Percentiles rank a stretch among this genome's conserved stretches.
phyloP scores from a whole-genome alignment of 2,888 invertebrate genomes.

The Melieria omissa region DNA sequence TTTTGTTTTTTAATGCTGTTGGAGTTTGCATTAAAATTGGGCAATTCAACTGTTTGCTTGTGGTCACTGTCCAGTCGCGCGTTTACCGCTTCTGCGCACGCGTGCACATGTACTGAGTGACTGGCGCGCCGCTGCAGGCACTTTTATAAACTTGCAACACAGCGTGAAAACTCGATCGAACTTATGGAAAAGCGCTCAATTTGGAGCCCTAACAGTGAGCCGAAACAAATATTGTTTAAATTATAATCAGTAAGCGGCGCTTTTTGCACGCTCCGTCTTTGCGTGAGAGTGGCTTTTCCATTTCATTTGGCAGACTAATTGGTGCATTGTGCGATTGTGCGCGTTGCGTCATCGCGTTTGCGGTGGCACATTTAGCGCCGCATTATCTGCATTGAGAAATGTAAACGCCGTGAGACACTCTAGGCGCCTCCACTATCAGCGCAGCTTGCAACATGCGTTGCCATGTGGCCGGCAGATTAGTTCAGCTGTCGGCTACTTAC shows the following conservation, averaged over 20 bases:
- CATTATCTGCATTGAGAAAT: too few species aligned
- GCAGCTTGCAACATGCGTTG: too few species aligned
- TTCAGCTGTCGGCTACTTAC: too few species aligned
- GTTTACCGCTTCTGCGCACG: conserved; percentile 38
- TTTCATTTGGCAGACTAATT: conserved; percentile 43
- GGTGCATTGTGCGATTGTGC: background rate
- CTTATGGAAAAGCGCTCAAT: conserved; percentile 8
- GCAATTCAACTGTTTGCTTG: background rate
- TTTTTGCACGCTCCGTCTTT: conserved; percentile 29
- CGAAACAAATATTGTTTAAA: background rate
- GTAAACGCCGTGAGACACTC: too few species aligned
- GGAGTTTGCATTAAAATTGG: background rate
- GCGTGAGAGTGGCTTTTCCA: conserved; percentile 45
- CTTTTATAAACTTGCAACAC: conserved; percentile 44
- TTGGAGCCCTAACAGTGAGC: conserved; percentile 3
- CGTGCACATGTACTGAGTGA: conserved; percentile 45
- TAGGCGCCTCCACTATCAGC: too few species aligned
- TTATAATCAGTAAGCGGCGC: background rate
- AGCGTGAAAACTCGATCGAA: conserved; percentile 18
- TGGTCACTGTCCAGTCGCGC: background rate
- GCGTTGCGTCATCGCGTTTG: conserved; percentile 18
- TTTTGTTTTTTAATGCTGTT: background rate
- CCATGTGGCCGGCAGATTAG: too few species aligned
- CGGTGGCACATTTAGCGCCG: conserved; percentile 4
- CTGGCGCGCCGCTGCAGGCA: conserved; percentile 36